Evolutionary conservation across 2,888 invertebrate species (phyloP), one percentile per base, ranked within the genome.

Genomic region (Volucella inanis): DNA sequence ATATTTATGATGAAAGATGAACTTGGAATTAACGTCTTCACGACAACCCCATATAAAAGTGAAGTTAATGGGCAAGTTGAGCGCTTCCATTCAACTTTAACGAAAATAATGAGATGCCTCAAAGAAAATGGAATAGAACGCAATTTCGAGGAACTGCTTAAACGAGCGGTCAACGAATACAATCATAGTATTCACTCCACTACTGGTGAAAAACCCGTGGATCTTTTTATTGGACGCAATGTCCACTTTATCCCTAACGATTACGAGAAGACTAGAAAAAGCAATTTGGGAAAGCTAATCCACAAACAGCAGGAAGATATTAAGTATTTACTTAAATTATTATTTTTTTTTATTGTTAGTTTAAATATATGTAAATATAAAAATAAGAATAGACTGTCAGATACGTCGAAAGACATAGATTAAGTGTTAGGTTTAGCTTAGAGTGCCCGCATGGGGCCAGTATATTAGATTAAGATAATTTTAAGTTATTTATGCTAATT

Each of bases 1-100:
- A 18, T 54, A 10, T 72, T 57, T n/a, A 67, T 84, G 41, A 59
- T 79, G 39, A 61, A 74, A 55, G 79, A 65, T 39, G 49, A 61
- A 15, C 41, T 82, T n/a, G 45, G 15, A 15, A 77, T 74, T n/a
- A 22, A 55, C 41, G 57, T 54, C 43, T 62, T 45, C 41, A 68
- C 38, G 62, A 64, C 67, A 52, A 68, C 55, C 14, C 61, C 80
- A 2, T 55, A 68, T 14, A 54, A 45, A 45, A 79, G 76, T 22
- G 62, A 76, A 68, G 78, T 68, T n/a, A 84, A 87, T 57, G 80
- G 83, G 10, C 61, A 74, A 43, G 47, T 84, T 22, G 84, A 87
- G 47, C 45, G 71, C 9, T 80, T 85, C 22, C 79, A 79, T 14
- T 85, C 84, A 2, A 85, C 75, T 0, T 41, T 85, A 8, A 14